A percentile compares a stretch with the other conserved stretches of the same genome.
phyloP scores from a whole-genome alignment of 2,888 invertebrate species.

The Trichopoda pennipes region DNA sequence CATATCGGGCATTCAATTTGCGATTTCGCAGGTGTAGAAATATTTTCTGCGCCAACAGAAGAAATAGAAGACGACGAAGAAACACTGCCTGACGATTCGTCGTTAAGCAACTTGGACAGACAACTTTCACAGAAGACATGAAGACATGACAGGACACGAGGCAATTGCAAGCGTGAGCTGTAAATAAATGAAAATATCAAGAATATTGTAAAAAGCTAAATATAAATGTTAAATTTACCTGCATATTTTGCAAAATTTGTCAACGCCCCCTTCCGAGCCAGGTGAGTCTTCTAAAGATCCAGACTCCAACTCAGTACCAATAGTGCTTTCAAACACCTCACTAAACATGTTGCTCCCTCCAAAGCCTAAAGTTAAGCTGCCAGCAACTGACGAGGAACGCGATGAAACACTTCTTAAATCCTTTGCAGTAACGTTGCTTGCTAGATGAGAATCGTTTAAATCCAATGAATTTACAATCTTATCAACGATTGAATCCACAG shows the following conservation, averaged over 20 bases:
- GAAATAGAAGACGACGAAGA: conserved; percentile 82
- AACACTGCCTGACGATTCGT: conserved; percentile 83
- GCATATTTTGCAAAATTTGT: conserved; percentile 86
- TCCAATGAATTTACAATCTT: conserved; percentile 68
- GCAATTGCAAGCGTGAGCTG: conserved; percentile 88
- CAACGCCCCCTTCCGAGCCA: conserved; percentile 80
- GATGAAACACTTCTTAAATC: conserved; percentile 71
- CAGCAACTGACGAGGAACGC: conserved; percentile 69
- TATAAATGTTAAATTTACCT: conserved; percentile 81
- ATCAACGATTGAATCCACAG: conserved; percentile 70
- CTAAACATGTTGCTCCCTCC: conserved; percentile 70
- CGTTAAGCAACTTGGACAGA: conserved; percentile 89
- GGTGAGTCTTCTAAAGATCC: conserved; percentile 79
- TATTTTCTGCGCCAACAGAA: conserved; percentile 73
- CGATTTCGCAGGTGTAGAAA: conserved; percentile 69
- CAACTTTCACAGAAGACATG: conserved; percentile 97
- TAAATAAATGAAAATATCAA: conserved; percentile 7
- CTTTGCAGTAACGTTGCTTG: conserved; percentile 55
- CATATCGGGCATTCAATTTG: conserved; percentile 88
- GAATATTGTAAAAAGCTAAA: background rate
- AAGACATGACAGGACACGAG: conserved; percentile 94
- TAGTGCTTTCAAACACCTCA: conserved; percentile 75
- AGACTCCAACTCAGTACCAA: conserved; percentile 77
- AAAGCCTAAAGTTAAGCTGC: conserved; percentile 60
- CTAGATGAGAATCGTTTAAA: conserved; percentile 62